Evolutionary conservation across 2,797 vertebrate genomes (phyloP).

Genomic region (Gymnothorax reevesii): DNA sequence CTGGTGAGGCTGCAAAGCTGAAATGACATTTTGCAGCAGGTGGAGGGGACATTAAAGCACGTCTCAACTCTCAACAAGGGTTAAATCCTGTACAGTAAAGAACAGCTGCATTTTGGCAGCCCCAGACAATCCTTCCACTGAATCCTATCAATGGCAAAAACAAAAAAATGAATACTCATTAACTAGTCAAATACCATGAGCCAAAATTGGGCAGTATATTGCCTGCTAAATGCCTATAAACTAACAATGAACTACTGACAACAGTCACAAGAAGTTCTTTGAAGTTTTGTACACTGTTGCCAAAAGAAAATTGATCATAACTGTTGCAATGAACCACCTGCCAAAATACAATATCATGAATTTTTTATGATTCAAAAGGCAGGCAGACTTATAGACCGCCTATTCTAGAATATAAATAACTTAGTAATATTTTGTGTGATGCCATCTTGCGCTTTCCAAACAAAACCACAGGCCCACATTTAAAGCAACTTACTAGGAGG

Average conservation of each 20-base stretch:
- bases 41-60: background rate
- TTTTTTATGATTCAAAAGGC: background rate
- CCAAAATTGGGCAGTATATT: slow-evolving; percentile 14
- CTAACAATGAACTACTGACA: background rate
- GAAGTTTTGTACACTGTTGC: background rate
- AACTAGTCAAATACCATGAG: background rate
- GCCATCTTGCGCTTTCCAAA: background rate
- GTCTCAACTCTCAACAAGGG: background rate
- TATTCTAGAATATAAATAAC: background rate
- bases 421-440: too few relatives aligned
- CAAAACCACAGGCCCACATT: background rate
- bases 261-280: background rate
- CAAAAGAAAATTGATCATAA: background rate
- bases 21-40: background rate
- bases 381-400: background rate
- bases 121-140: slow-evolving; percentile 4
- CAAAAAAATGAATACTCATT: slow-evolving; percentile 19
- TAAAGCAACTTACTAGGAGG: background rate
- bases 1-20: background rate
- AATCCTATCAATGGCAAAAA: slow-evolving; percentile 11
- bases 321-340: background rate
- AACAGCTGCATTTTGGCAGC: background rate
- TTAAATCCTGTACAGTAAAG: background rate
- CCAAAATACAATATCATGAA: background rate
- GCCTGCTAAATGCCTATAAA: background rate